Evolutionary conservation across 2,797 vertebrate species (phyloP).

Genomic region (Apogon talboti): DNA sequence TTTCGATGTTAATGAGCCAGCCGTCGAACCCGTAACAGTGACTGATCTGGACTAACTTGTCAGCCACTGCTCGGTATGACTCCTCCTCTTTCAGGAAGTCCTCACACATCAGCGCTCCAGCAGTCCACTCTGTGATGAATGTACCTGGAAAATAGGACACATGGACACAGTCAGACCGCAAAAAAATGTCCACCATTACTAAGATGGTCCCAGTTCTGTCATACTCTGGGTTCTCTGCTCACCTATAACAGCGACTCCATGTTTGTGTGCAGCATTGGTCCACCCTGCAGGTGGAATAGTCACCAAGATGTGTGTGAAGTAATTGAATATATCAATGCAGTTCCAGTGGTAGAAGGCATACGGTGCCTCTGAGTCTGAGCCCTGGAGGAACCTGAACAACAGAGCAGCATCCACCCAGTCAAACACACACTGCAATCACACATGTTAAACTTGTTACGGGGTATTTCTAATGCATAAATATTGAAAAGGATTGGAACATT

Average conservation of each 20-base stretch:
- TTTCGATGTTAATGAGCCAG: constrained; percentile 97
- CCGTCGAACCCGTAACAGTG: constrained; percentile 89
- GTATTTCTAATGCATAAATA: too few relatives aligned
- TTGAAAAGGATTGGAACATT: too few relatives aligned
- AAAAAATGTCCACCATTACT: neutral
- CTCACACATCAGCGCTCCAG: constrained; percentile 85
- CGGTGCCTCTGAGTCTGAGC: constrained; percentile 76
- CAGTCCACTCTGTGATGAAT: constrained; percentile 93
- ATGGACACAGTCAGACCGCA: neutral
- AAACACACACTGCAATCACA: too few relatives aligned
- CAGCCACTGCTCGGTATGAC: constrained; percentile 81
- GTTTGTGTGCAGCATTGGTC: constrained; percentile 92
- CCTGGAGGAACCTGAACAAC: constrained; percentile 90
- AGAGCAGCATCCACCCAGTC: neutral
- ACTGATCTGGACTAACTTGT: constrained; percentile 90
- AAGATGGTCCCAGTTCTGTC: neutral
- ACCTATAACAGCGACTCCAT: constrained; percentile 91
- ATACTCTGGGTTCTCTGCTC: constrained; percentile 39
- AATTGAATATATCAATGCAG: constrained; percentile 93
- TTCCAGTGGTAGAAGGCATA: constrained; percentile 97
- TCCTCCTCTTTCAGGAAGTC: constrained; percentile 86
- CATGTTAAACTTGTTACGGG: too few relatives aligned
- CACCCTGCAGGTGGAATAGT: constrained; percentile 93
- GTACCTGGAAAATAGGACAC: constrained; percentile 83
- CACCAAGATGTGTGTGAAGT: constrained; percentile 92